Base-by-base conservation (phyloP, 1,140 invertebrate species). In the Drosophila lacertosa region DNA sequence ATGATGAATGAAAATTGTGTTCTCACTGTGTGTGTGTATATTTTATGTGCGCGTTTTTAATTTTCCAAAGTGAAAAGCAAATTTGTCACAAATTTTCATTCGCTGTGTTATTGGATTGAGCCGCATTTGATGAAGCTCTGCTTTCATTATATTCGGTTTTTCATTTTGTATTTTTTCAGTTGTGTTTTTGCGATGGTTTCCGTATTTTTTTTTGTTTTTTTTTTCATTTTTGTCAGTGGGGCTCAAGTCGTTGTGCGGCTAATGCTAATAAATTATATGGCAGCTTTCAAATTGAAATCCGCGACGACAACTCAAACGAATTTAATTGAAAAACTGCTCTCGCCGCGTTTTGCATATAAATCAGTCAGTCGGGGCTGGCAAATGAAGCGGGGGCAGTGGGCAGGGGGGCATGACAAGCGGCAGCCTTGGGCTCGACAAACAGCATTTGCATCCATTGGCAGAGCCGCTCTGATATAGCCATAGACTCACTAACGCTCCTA, bases 271-370 rank as follows among this genome's bases (percentile, higher is more conserved):
- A 84, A 84, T 84, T 84, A 84, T 84, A 86, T 74, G 76, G 74
- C 72, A 84, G 80, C 72, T 82, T 84, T 86, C 77, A 80, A 84
- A 84, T 80, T 84, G 82, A 84, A 84, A 86, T 86, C 80, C 81
- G 76, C 72, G 77, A 70, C 77, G 80, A 86, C 81, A 86, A 73
- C 74, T 86, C 76, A 80, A 84, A 86, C 81, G 81, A 84, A 86
- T 84, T 84, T 84, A 84, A 84, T 84, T 84, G 81, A 84, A 84
- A 84, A 86, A 86, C 80, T 86, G 80, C 80, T 84, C 76, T 84
- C 48, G 54, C 42, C 80, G 81, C 80, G 73, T 86, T 84, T 84
- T 84, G 81, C 80, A 84, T 84, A 84, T 84, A 84, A 84, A 84
- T 84, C 82, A 81, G 77, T 66, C 67, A 73, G 26, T 47, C 33